Evolutionary conservation across 2,797 vertebrate species (phyloP), one percentile per base, ranked within the genome.

Genomic region (Chromis chromis): DNA sequence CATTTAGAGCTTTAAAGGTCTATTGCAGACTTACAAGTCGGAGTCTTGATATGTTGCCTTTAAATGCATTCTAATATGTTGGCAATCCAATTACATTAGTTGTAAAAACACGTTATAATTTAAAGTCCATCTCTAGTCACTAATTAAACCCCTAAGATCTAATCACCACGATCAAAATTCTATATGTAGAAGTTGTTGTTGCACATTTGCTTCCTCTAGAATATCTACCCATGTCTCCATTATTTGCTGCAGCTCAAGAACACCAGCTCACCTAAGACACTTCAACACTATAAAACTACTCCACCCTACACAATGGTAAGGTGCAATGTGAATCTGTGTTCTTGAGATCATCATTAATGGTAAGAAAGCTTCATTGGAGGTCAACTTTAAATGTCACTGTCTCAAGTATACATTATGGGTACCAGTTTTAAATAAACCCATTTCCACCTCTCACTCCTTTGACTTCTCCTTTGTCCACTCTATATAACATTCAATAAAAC

Each of bases 401-500:
- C n/a, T 48, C 6, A 27, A 25, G 11, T 3, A 25, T 3, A 22
- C 21, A 28, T 4, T 44, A 52, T 22, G 22, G 9, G 1, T 3
- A 4, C 5, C 4, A 36, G 19, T 31, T 31, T 31, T n/a, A 59
- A 65, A 52, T 40, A 57, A 12, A 68, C n/a, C 39, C 46, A 17
- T 17, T 4, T 17, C n/a, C 44, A 36, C 4, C 33, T 42, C 4
- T 13, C 39, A 25, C 17, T 56, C 2, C 12, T 48, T 48, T 48
- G 19, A 48, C 4, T 44, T 22, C 4, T 52, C 9, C 9, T 28
- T 16, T 21, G 31, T 50, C 40, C 3, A 42, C 50, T 56, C 76
- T 52, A 65, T 72, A 66, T 14, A 74, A 36, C 56, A 57, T 66
- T 71, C 52, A 72, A 55, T 77, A 69, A 54, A 31, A 52, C 72